A percentile compares a stretch with the other conserved stretches of the same genome.
These are phyloP conservation scores for Lasioglossum malachurum DNA, from an alignment of 2,888 invertebrate species.

Conservation along the genomic window DNA sequence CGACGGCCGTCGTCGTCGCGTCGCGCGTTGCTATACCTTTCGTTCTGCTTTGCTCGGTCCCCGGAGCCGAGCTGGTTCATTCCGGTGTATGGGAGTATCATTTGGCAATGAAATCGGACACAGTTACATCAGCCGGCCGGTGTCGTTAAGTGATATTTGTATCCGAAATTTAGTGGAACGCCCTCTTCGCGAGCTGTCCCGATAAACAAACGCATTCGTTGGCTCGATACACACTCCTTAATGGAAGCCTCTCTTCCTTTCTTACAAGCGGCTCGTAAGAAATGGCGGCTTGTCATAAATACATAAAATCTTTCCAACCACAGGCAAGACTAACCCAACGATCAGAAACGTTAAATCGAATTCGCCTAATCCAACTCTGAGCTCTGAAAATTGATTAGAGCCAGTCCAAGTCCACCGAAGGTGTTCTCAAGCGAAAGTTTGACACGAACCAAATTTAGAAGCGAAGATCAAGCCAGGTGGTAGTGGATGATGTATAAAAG, in stretches of 20 bases:
- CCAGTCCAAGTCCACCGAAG: not conserved
- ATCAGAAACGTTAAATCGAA: not conserved
- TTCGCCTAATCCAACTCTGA: not conserved
- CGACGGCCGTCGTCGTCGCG: not conserved
- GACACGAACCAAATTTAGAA: not conserved
- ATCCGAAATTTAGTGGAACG: conserved; percentile 44
- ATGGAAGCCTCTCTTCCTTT: conserved; percentile 1
- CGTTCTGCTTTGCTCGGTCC: conserved; percentile 41
- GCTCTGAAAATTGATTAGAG: not conserved
- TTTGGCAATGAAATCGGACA: conserved; percentile 55
- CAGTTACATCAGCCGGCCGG: conserved; percentile 43
- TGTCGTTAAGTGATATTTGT: conserved; percentile 57
- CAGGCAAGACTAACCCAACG: not conserved
- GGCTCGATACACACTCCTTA: conserved; percentile 21
- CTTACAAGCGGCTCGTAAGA: not conserved
- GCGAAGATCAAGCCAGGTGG: not conserved
- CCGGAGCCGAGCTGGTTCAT: conserved; percentile 39
- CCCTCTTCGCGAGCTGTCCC: conserved; percentile 25
- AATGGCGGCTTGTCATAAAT: too few species aligned
- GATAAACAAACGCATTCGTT: conserved; percentile 33
- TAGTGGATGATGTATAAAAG: not conserved
- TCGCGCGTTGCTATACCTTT: conserved; percentile 36
- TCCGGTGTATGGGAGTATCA: conserved; percentile 41
- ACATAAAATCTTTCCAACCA: too few species aligned
- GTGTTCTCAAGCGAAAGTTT: not conserved